Percentiles rank a stretch among this genome's conserved stretches.
Conservation (phyloP, 2,888 invertebrate genomes). For the Dryococelus australis region DNA sequence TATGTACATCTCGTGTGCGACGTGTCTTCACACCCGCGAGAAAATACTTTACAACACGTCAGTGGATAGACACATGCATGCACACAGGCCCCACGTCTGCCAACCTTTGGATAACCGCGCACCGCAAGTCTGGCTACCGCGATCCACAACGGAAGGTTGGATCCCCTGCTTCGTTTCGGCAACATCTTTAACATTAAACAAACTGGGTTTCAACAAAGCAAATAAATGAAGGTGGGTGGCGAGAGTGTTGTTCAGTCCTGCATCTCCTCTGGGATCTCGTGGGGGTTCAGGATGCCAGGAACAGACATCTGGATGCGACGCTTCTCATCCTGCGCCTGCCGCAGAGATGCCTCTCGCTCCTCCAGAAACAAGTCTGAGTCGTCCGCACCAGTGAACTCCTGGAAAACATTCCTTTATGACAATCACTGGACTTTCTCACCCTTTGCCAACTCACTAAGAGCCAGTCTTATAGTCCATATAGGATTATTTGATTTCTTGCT, state of each 20-base stretch:
- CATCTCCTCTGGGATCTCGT: constrained; percentile 95
- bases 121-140: neutral
- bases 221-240: neutral
- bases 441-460: too few relatives aligned
- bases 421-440: too few relatives aligned
- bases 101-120: neutral
- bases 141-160: neutral
- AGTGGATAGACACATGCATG: neutral
- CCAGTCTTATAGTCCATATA: too few relatives aligned
- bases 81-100: neutral
- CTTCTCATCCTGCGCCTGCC: constrained; percentile 92
- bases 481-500: too few relatives aligned
- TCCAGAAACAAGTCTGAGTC: constrained; percentile 97
- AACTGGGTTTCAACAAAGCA: neutral
- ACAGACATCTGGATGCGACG: constrained; percentile 91
- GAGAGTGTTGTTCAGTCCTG: constrained; percentile 67
- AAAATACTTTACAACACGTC: constrained; percentile 2
- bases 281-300: constrained; percentile 95
- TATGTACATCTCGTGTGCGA: neutral
- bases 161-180: neutral
- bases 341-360: constrained; percentile 90
- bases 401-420: constrained; percentile 50
- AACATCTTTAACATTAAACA: constrained; percentile 9
- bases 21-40: neutral
- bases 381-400: constrained; percentile 99